Evolutionary conservation across 2,888 invertebrate species (phyloP), one percentile per base, ranked within the genome.

Genomic region (Epirrhoe alternata): DNA sequence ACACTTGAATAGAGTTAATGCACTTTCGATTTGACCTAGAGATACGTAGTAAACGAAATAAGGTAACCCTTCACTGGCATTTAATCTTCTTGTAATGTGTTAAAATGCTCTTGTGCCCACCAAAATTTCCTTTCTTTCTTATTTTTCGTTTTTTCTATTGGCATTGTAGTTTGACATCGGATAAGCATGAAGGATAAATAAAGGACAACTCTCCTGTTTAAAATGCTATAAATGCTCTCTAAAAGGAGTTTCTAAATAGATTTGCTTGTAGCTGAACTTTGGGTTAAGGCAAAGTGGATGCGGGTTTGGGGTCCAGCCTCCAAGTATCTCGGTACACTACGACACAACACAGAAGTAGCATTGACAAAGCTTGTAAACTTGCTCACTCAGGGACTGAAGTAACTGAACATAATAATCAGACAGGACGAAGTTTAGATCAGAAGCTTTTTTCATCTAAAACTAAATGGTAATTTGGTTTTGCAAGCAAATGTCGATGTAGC

Each of bases 271-370:
- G 78, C 76, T 83, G 80, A 86, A 86, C 82, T 83, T 81, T 76
- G 81, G 81, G 80, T 82, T 75, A 82, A 79, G 81, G 79, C 86
- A 88, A 88, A 90, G 87, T 81, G 86, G 86, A 90, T 89, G 89
- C 89, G 90, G 89, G 90, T 87, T 84, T 76, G 84, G 82, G 81
- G 85, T 81, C 87, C 90, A 87, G 87, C 88, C 91, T 92, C 92
- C 92, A 92, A 92, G 92, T 92, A 92, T 91, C 89, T 86, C 80
- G 81, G 80, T 80, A 82, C 83, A 84, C 79, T 82, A 42, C 38
- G 12, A 4, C 38, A 42, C 38, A 42, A 12, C 10, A 12, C 12
- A 10, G 38, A 12, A 42, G 38, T 42, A 10, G 38, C 12, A 42
- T 42, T 12, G 12, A 12, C 38, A 42, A 42, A 42, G 4, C 38